Evolutionary conservation across 2,888 invertebrate species (phyloP), one percentile per base, ranked within the genome.

Genomic region (Asteroscopus sphinx): DNA sequence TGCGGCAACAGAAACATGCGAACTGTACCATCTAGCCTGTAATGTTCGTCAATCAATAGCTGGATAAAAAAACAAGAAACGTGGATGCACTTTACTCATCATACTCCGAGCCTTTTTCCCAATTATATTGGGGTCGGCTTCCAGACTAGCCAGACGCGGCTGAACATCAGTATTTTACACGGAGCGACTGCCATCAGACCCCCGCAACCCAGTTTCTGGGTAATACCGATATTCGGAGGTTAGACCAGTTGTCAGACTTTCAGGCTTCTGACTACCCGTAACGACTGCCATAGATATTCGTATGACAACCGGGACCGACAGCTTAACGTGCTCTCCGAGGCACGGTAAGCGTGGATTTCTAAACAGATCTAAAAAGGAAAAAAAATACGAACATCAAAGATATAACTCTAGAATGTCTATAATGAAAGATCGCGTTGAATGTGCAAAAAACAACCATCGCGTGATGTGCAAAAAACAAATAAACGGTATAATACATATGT

Each of bases 1-100:
- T 80, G 77, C 73, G 73, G 56, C 65, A 80, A 75, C 21, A 54
- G 12, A 16, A 46, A 46, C 85, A 83, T 82, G 83, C 80, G 55
- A 84, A 62, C 68, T 55, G 56, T 66, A 68, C 68, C 15, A 60
- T 53, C 67, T 79, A 70, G 49, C 63, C 60, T 42, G 15, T 42
- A 36, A 41, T 59, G 49, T 54, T 57, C 28, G 35, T 40, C 36
- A 52, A 55, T 49, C 44, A 62, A 51, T 6, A 35, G 48, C 9
- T 4, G n/a, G n/a, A 32, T 7, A 13, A 13, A 25, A 33, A 47
- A 41, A 59, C 9, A 33, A 2, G n/a, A 15, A 26, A 33, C 2
- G 4, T 44, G 21, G 2, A 32, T 26, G 35, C 36, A 39, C 16
- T 6, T 36, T 46, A 49, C n/a, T n/a, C n/a, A n/a, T n/a, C n/a